A percentile compares a stretch with the other conserved stretches of the same genome.
Conservation (phyloP, 2,797 vertebrate species). For the Alectoris magna region DNA sequence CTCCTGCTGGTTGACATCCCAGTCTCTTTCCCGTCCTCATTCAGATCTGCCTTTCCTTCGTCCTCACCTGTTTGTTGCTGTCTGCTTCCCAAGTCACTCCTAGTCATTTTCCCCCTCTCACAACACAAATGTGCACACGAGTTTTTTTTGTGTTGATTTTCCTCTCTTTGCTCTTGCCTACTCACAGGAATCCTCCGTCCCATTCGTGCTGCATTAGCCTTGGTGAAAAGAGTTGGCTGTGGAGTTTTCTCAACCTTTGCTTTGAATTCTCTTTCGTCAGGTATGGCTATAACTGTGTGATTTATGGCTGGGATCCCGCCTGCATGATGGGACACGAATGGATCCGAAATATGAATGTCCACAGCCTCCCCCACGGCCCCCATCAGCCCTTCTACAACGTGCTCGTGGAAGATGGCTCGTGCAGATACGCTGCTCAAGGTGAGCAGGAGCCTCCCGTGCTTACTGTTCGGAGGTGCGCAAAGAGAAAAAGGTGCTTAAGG, state of each 20-base stretch:
- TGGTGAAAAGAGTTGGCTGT: background rate
- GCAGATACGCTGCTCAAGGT: slow-evolving; percentile 96
- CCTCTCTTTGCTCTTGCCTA: background rate
- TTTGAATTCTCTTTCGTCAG: slow-evolving; percentile 56
- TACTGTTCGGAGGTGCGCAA: rapidly evolving
- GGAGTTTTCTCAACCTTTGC: background rate
- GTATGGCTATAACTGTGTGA: slow-evolving; percentile 95
- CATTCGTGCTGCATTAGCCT: background rate
- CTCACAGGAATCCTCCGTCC: background rate
- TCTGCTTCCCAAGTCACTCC: background rate
- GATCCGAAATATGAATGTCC: slow-evolving; percentile 96
- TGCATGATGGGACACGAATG: slow-evolving; percentile 98
- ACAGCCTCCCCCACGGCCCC: slow-evolving; percentile 90
- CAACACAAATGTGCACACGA: background rate
- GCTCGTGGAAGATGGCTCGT: slow-evolving; percentile 95
- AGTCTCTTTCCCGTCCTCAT: background rate
- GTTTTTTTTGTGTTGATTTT: background rate
- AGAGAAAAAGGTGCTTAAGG: background rate
- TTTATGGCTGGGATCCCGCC: slow-evolving; percentile 97
- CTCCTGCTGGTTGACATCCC: background rate
- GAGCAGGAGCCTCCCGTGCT: background rate
- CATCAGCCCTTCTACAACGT: slow-evolving; percentile 98
- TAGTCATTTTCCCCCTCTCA: background rate
- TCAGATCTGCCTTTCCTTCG: background rate
- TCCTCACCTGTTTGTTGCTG: background rate